These are phyloP conservation scores for Mallotus villosus DNA, from an alignment of 2,797 vertebrate genomes.

Conservation along the genomic window DNA sequence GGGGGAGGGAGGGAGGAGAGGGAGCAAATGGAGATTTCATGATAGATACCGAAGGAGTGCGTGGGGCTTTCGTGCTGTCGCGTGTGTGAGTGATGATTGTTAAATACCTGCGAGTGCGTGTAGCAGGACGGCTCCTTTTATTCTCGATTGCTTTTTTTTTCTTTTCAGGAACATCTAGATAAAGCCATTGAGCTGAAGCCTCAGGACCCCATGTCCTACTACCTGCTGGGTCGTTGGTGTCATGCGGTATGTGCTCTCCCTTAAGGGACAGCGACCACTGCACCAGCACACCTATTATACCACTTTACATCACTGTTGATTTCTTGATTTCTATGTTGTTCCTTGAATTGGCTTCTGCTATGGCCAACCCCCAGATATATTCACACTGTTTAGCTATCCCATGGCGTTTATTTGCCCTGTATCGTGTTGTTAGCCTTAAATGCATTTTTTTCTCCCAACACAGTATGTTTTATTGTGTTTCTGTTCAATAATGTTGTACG, in stretches of 20 bases:
- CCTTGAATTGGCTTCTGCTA: background rate
- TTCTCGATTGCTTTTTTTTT: conserved; percentile 17
- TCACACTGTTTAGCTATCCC: conserved; percentile 48
- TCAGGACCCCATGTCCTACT: conserved; percentile 90
- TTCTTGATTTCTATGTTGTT: conserved; percentile 26
- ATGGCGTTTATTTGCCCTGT: conserved; percentile 43
- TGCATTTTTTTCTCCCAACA: conserved; percentile 2
- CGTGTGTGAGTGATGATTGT: conserved; percentile 65
- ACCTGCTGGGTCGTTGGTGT: conserved; percentile 96
- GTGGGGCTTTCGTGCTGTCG: conserved; percentile 35
- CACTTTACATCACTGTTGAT: conserved; percentile 8
- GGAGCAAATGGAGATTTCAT: conserved; percentile 8
- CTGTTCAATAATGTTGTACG: conserved; percentile 28
- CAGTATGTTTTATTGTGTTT: too few relatives aligned
- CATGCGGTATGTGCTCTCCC: conserved; percentile 84
- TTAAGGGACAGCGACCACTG: background rate
- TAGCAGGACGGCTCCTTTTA: conserved; percentile 60
- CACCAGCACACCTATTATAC: conserved; percentile 16
- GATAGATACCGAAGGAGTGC: conserved; percentile 34
- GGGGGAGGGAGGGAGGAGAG: background rate
- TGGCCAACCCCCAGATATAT: conserved; percentile 39
- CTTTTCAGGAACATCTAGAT: conserved; percentile 90
- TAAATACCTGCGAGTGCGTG: conserved; percentile 69
- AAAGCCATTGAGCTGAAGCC: conserved; percentile 93
- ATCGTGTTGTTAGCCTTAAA: conserved; percentile 45